phyloP scores from a whole-genome alignment of 2,113 vertebrate species.

The Falco punctatus region DNA sequence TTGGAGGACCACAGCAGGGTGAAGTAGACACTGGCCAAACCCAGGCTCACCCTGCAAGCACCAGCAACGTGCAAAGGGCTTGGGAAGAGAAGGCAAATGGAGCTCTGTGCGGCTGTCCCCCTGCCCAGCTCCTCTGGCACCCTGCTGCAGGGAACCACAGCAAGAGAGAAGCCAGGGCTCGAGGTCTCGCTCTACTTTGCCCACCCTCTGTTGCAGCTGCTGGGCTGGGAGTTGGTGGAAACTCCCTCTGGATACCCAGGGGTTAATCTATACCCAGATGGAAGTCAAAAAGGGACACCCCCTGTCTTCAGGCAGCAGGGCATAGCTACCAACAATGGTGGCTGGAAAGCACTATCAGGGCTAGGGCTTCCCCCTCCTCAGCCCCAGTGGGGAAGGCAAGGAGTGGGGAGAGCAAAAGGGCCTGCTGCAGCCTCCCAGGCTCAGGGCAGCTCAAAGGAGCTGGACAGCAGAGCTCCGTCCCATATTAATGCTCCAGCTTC shows the following conservation, averaged over 20 bases:
- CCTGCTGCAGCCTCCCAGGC: not conserved
- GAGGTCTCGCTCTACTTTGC: fast-evolving
- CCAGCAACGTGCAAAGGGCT: not conserved
- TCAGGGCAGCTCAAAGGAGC: not conserved
- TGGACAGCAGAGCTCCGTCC: not conserved
- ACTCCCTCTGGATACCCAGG: not conserved
- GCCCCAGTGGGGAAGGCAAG: not conserved
- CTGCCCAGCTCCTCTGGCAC: not conserved
- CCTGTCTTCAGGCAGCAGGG: not conserved
- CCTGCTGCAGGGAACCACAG: not conserved
- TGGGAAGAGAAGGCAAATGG: not conserved
- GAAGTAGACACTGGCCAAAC: not conserved
- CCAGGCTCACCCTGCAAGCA: not conserved
- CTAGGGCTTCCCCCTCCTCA: not conserved
- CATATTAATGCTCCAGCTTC: not conserved
- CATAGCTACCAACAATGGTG: not conserved
- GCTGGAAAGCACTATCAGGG: not conserved
- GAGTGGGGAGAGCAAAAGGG: not conserved
- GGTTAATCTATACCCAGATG: not conserved
- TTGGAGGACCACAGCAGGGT: not conserved
- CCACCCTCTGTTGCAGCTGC: not conserved
- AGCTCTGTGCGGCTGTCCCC: not conserved
- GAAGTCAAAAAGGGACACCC: not conserved
- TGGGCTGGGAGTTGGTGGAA: not conserved
- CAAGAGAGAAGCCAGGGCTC: not conserved